Evolutionary conservation across 2,113 vertebrate species (phyloP), one percentile per base, ranked within the genome.

Genomic region (Reinhardtius hippoglossoides): DNA sequence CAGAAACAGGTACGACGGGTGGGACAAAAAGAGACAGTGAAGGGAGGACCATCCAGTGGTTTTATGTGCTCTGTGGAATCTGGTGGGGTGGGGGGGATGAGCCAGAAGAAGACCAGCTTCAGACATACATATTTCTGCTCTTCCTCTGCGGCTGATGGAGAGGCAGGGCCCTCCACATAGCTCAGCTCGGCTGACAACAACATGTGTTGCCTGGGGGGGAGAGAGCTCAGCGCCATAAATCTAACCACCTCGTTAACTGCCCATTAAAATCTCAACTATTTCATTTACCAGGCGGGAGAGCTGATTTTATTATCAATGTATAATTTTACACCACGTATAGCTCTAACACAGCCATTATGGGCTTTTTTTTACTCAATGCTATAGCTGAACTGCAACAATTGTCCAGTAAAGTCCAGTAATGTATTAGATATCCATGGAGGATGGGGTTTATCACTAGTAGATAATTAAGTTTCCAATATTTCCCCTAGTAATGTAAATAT

Each of bases 261-360:
- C 63, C 86, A 94, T 87, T 92, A 87, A 91, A 88, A 85, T 69
- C 72, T 78, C 89, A 81, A 89, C 86, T 86, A 87, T 88, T 90
- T 84, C 75, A 89, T 91, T 86, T 82, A 78, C 15, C 84, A 78
- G 79, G 70, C 24, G 60, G 87, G 79, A 82, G 79, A 71, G 74
- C 77, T 61, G 18, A 65, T 58, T 62, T 74, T 77, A 71, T 78
- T 71, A 82, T 69, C 40, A 76, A 76, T 74, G 66, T 66, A 76
- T 18, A 68, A 42, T 77, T 88, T 87, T 26, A 80, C 35, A 67
- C 26, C 54, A 56, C 15, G 57, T 48, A 42, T 71, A 31, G 44
- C 55, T 83, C 67, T 55, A 55, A 61, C 42, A 57, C 58, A 76
- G 74, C 42, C 24, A n/a, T 70, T 77, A 68, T 16, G 37, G 23